Percentiles rank a stretch among this genome's conserved stretches.
phyloP scores from a whole-genome alignment of 2,888 invertebrate genomes.

The Parascotia fuliginaria region DNA sequence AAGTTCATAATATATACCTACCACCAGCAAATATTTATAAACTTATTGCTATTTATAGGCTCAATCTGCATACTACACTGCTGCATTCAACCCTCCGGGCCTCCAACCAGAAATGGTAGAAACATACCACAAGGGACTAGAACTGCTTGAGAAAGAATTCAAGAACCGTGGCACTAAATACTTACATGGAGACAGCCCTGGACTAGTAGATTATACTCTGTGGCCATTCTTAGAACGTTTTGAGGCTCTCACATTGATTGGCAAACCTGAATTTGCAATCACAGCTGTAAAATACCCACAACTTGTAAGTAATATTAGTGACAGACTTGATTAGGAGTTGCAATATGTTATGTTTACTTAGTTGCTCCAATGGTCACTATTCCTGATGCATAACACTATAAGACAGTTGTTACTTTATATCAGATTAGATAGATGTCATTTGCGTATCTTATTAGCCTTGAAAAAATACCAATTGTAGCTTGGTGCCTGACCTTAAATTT shows the following conservation, averaged over 20 bases:
- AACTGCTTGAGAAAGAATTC: slow-evolving; percentile 88
- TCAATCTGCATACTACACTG: slow-evolving; percentile 83
- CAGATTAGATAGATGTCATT: too few relatives aligned
- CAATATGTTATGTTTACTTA: neutral
- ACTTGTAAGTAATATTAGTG: slow-evolving; percentile 80
- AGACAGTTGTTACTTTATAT: too few relatives aligned
- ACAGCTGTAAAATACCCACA: slow-evolving; percentile 87
- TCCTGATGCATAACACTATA: too few relatives aligned
- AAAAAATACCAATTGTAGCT: too few relatives aligned
- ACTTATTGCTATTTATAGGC: slow-evolving; percentile 67
- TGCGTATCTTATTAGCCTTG: too few relatives aligned
- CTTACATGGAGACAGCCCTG: slow-evolving; percentile 89
- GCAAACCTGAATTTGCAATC: slow-evolving; percentile 87
- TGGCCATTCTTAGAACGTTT: slow-evolving; percentile 93
- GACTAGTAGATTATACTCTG: slow-evolving; percentile 93
- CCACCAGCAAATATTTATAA: too few relatives aligned
- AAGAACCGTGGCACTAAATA: slow-evolving; percentile 86
- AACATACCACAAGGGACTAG: slow-evolving; percentile 85
- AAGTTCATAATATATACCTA: too few relatives aligned
- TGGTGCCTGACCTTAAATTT: too few relatives aligned
- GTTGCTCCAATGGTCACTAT: too few relatives aligned
- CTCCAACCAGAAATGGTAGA: slow-evolving; percentile 73
- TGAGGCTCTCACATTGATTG: slow-evolving; percentile 84
- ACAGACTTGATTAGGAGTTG: too few relatives aligned
- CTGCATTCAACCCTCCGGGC: slow-evolving; percentile 70